Evolutionary conservation across 2,113 vertebrate genomes (phyloP), one percentile per base, ranked within the genome.

Genomic region (Gobio gobio): DNA sequence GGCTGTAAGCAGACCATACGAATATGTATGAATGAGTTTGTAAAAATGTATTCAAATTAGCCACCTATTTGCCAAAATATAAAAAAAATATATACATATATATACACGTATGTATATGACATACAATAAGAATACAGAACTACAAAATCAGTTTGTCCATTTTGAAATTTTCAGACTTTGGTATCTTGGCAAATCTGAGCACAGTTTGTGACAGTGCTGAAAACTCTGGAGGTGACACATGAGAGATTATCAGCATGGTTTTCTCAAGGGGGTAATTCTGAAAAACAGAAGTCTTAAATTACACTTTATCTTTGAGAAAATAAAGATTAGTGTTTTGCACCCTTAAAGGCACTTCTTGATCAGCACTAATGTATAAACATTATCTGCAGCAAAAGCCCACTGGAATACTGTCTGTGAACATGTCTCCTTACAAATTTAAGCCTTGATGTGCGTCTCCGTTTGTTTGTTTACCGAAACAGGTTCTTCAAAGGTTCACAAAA

Each of bases 391-490:
- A 40, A 40, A 70, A 51, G 24, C 73, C 49, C 24, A 58, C 22
- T 45, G 36, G 64, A 73, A 40, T 68, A 68, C 58, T 68, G 29
- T 10, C 74, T 85, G 75, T 18, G 54, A 20, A 56, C 36, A 73
- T 3, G 12, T 24, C 8, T 43, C 20, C 8, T 29, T 47, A 9
- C 2, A 45, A 29, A 47, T 47, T 18, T 61, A 64, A 79, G 58
- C 78, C 9, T 63, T 63, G 26, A 16, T 9, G 40, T 63, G 40
- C 10, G 16, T 10, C 40, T 64, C n/a, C 10, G 56, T 24, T 61
- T 61, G 77, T 78, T 79, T 79, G 40, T 80, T 80, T 64, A 64
- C 78, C 2, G 9, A 8, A 79, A 74, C 58, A 63, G 40, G n/a
- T 79, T 45, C 56, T 47, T 79, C 56, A 79, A 79, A 63, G 36